phyloP scores from a whole-genome alignment of 2,113 vertebrate genomes.

The Trochalopteron elliotii region DNA sequence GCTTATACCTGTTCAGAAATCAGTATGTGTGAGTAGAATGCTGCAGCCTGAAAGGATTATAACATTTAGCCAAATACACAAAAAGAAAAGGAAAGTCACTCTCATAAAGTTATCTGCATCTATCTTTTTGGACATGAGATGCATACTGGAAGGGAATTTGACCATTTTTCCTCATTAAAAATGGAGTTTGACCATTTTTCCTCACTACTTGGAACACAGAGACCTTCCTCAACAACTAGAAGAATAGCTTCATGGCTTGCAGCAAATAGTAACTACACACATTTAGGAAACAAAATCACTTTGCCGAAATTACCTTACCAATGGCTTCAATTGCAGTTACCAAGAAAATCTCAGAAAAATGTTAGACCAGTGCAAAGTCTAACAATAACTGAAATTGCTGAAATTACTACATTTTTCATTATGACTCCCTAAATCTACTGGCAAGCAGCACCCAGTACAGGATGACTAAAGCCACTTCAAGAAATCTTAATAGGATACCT shows the following conservation, averaged over 20 bases:
- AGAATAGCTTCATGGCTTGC: neutral
- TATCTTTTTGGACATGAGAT: neutral
- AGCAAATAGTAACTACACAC: neutral
- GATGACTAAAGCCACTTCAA: neutral
- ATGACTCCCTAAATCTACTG: neutral
- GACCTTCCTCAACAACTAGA: neutral
- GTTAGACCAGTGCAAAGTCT: neutral
- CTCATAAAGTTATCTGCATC: neutral
- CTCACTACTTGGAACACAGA: neutral
- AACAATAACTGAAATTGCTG: neutral
- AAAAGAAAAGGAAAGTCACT: neutral
- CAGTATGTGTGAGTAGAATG: neutral
- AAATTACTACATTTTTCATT: neutral
- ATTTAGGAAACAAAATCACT: accelerated
- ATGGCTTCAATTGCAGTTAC: neutral
- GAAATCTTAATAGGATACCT: neutral
- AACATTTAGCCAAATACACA: neutral
- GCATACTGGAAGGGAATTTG: neutral
- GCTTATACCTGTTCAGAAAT: neutral
- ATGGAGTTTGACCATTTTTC: neutral
- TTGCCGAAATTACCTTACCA: neutral
- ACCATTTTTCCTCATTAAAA: neutral
- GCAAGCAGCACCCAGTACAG: neutral
- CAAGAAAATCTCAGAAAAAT: neutral
- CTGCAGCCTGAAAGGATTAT: neutral